Evolutionary conservation across 2,113 vertebrate genomes (phyloP), one percentile per base, ranked within the genome.

Genomic region (Rhynchomys soricoides): DNA sequence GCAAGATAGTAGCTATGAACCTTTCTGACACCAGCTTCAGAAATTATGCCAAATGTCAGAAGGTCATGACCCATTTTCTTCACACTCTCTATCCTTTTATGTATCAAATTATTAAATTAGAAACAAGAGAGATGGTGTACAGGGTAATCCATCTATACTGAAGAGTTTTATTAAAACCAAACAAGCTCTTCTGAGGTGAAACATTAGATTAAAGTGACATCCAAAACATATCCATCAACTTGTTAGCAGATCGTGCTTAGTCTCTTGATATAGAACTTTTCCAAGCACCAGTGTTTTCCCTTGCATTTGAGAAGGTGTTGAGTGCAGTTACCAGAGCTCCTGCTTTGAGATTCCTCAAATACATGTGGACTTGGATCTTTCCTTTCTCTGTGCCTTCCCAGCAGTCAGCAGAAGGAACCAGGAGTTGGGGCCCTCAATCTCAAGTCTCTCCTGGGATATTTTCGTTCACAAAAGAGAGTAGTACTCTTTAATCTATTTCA

Each of bases 51-150:
- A 98, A 94, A 92, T 96, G 96, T 97, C 96, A 87, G 48, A 83
- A 95, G 97, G 95, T 96, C 96, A 81, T 40, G n/a, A 96, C 95
- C 89, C 91, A 95, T 96, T 96, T 98, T 97, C 96, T 97, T 97
- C 90, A 93, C n/a, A 85, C 90, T 97, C 74, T 93, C 68, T 94
- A 66, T 95, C 92, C 93, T 97, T 96, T 97, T 90, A 96, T 96
- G 91, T 90, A 83, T 83, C 81, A 91, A 94, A 83, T 94, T 95
- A 96, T 93, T 95, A 96, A 96, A 95, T 97, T 97, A 97, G 97
- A 96, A 95, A 90, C 94, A 95, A 96, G 90, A 96, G 71, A 96
- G 93, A 94, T 93, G 78, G 93, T 86, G 24, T 85, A 62, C 74
- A 52, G 43, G 31, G 66, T 86, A 94, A 94, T 90, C 62, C n/a